These are phyloP conservation scores for Labeo catla DNA, from an alignment of 2,113 vertebrate species.

Conservation along the genomic window DNA sequence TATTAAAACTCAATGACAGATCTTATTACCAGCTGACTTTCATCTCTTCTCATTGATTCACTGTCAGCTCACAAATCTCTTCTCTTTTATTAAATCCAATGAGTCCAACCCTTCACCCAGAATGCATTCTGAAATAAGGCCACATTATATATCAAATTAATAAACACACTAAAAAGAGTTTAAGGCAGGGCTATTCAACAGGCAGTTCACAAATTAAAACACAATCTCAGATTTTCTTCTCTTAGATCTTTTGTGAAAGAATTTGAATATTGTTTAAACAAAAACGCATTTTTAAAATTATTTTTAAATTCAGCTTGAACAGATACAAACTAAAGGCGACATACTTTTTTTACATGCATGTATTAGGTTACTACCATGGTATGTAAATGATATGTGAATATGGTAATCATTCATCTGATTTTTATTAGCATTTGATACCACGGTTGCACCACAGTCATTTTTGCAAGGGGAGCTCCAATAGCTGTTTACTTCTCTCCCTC, in stretches of 20 bases:
- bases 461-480: background rate
- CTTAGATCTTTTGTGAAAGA: background rate
- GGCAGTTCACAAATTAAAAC: background rate
- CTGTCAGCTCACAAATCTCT: constrained; percentile 68
- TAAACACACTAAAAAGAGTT: background rate
- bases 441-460: constrained; percentile 23
- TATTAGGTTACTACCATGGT: background rate
- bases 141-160: background rate
- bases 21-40: constrained; percentile 69
- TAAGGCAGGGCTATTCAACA: background rate
- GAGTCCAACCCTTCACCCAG: constrained; percentile 6
- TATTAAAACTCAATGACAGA: constrained; percentile 75
- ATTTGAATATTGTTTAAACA: background rate
- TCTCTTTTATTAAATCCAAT: constrained; percentile 63
- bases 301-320: background rate
- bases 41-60: constrained; percentile 37
- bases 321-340: too few relatives aligned
- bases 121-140: background rate
- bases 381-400: background rate
- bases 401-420: constrained; percentile 31
- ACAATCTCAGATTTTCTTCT: background rate
- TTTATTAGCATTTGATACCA: background rate
- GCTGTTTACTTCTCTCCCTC: constrained; percentile 38
- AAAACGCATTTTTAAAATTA: background rate
- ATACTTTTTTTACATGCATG: background rate